Evolutionary conservation across 2,797 vertebrate genomes (phyloP), one percentile per base, ranked within the genome.

Genomic region (Synaphobranchus kaupii): DNA sequence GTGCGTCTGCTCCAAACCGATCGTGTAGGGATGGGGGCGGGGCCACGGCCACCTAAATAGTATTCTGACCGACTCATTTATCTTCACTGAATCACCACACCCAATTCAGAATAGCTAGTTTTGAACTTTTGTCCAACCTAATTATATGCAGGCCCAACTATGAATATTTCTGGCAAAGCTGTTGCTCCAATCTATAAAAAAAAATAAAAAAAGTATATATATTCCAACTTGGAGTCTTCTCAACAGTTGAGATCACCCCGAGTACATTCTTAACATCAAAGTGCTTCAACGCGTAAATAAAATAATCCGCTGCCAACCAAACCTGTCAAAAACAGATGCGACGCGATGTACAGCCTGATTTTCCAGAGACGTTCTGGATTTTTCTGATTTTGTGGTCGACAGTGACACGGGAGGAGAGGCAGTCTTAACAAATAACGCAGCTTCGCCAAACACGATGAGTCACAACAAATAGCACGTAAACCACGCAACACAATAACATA

Each of bases 231-330:
- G 44, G 54, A n/a, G 2, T 44, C 31, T 34, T 58, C 73, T n/a
- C 48, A 28, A 48, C 54, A 28, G 34, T 31, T 28, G 34, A 39
- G 50, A 48, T 73, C 10, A 56, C 47, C 25, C 25, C n/a, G 20
- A 34, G 68, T 20, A 1, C 8, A 22, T 63, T 28, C 47, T 25
- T 39, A 71, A 87, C 80, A 83, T 84, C 63, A 71, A 20, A 52
- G 28, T 22, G n/a, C 50, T 73, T 73, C 86, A 83, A 10, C 28
- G 47, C 39, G 50, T 83, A 87, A 86, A 66, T 82, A 87, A 81
- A 71, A 87, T 83, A 87, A 83, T 87, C 81, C 52, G 63, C 63
- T 63, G 47, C 31, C 22, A 83, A 60, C 86, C 82, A 76, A 15
- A 10, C 54, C 82, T 84, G 86, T 84, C 86, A 87, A 48, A 68